Evolutionary conservation across 1,140 invertebrate genomes (phyloP).

Genomic region (Macrobrachium nipponense): DNA sequence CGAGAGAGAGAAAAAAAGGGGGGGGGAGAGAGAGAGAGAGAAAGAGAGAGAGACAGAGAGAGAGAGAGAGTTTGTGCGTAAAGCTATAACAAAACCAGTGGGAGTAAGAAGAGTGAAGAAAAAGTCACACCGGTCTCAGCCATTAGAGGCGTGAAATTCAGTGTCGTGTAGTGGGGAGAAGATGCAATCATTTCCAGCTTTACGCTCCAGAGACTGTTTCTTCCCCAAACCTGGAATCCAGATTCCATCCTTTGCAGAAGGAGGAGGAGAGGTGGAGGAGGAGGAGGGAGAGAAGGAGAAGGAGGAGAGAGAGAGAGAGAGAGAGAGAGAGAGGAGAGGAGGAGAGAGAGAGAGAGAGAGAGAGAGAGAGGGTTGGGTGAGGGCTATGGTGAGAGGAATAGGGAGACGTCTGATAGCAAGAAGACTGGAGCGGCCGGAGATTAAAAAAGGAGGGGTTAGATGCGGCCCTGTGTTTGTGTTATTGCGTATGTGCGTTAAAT

Average conservation of each 20-base stretch:
- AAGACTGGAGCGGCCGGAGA: too few relatives aligned
- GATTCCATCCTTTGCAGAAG: not conserved
- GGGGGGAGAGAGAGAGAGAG: not conserved
- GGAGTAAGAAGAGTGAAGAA: too few relatives aligned
- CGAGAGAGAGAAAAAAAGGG: not conserved
- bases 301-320: constrained; percentile 9
- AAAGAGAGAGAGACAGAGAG: not conserved
- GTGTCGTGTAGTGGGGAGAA: constrained; percentile 33
- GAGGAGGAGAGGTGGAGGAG: constrained; percentile 13
- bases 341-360: not conserved
- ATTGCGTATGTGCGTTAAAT: too few relatives aligned
- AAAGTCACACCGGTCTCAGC: not conserved
- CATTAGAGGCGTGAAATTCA: constrained; percentile 42
- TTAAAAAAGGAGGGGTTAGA: too few relatives aligned
- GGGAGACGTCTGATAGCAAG: not conserved
- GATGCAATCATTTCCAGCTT: constrained; percentile 43
- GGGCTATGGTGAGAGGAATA: not conserved
- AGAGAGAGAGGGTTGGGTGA: not conserved
- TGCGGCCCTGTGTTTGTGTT: too few relatives aligned
- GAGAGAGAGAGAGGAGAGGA: not conserved
- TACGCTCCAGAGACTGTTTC: constrained; percentile 25
- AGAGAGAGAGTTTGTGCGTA: not conserved
- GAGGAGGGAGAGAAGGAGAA: not conserved
- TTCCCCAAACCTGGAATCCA: constrained; percentile 23
- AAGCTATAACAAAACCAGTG: not conserved